Percentiles rank a stretch among this genome's conserved stretches.
Conservation (phyloP, 2,113 vertebrate genomes). For the Anguilla japonica region DNA sequence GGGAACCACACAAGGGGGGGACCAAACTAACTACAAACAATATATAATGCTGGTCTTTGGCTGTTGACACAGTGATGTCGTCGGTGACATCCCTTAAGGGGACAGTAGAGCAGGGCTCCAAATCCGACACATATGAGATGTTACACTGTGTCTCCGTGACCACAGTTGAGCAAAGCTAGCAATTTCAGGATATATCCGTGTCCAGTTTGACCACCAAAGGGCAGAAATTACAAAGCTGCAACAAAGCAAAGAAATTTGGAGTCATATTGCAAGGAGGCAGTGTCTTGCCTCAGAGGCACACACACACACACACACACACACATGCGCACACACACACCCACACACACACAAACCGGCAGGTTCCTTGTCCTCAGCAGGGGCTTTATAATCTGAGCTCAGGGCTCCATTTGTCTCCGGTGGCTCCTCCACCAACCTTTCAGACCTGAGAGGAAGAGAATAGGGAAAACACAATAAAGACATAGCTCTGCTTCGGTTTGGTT, state of each 20-base stretch:
- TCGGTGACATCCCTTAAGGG: too few species aligned
- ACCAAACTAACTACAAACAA: too few species aligned
- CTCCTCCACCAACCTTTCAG: constrained; percentile 11
- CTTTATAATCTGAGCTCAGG: constrained; percentile 17
- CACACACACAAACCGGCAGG: constrained; percentile 27
- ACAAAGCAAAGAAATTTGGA: too few species aligned
- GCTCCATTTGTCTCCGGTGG: neutral
- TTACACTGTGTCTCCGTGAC: too few species aligned
- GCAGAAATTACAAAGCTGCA: neutral
- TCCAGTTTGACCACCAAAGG: neutral
- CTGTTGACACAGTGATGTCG: too few species aligned
- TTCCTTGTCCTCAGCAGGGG: constrained; percentile 9
- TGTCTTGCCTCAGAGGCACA: neutral
- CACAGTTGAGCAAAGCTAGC: too few species aligned
- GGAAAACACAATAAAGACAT: neutral
- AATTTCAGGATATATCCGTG: too few species aligned
- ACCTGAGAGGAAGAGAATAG: constrained; percentile 28
- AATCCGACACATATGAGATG: too few species aligned
- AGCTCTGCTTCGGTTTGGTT: neutral
- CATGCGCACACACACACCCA: constrained; percentile 16
- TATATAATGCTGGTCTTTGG: too few species aligned
- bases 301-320: constrained; percentile 19
- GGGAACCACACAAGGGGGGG: too few species aligned
- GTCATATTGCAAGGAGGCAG: neutral
- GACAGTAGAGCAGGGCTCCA: too few species aligned